Percentiles rank a stretch among this genome's conserved stretches.
Evolutionary conservation across 2,113 vertebrate genomes (phyloP).

Genomic region (Toxostoma redivivum): DNA sequence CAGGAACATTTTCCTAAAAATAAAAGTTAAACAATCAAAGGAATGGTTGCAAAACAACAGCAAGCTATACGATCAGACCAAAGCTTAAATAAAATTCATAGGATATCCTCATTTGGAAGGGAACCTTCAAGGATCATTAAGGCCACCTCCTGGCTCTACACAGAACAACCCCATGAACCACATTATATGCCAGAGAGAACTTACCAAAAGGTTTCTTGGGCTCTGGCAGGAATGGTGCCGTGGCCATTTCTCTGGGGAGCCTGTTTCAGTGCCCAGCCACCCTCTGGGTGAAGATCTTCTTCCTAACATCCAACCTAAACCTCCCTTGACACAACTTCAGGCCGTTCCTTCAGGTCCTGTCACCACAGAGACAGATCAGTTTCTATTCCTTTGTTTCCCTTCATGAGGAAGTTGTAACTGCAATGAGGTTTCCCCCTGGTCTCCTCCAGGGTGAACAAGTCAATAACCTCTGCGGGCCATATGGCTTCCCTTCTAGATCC

Average conservation of each 20-base stretch:
- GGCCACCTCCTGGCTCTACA: background rate
- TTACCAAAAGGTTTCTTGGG: background rate
- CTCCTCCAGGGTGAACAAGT: background rate
- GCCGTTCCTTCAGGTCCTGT: background rate
- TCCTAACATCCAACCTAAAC: background rate
- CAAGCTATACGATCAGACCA: background rate
- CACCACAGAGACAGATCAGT: background rate
- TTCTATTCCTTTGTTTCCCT: rapidly evolving
- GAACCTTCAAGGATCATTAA: background rate
- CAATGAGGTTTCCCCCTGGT: rapidly evolving
- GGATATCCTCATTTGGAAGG: background rate
- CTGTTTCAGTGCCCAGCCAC: background rate
- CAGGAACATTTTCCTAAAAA: background rate
- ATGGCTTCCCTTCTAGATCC: background rate
- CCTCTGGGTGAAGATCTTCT: background rate
- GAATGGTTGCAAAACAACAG: background rate
- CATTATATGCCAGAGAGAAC: too few species aligned
- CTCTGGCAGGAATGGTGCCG: background rate
- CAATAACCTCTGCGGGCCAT: background rate
- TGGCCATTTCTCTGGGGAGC: background rate
- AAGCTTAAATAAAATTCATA: background rate
- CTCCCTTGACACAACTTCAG: background rate
- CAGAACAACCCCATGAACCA: background rate
- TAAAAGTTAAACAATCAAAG: background rate
- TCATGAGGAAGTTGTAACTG: rapidly evolving